phyloP scores from a whole-genome alignment of 1,140 invertebrate species.

The Camponotus vicinus region DNA sequence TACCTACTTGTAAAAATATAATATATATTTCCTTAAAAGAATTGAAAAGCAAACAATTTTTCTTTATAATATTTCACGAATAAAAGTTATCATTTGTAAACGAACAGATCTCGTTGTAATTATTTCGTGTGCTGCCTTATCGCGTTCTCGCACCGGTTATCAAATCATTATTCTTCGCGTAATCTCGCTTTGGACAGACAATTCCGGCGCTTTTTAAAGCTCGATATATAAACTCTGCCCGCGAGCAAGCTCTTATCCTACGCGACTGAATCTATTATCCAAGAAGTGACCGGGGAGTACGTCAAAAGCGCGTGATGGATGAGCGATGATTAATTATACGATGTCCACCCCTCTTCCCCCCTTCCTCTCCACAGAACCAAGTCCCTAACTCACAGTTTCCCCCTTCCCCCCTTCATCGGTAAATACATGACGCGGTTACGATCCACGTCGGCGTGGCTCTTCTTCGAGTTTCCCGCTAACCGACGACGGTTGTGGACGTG shows the following conservation, averaged over 20 bases:
- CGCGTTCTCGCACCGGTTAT: constrained; percentile 14
- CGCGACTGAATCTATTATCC: constrained; percentile 77
- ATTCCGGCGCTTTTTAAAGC: constrained; percentile 49
- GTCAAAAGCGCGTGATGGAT: constrained; percentile 80
- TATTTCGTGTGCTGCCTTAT: constrained; percentile 18
- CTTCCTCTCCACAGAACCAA: constrained; percentile 3
- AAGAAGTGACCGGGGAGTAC: constrained; percentile 74
- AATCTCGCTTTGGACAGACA: constrained; percentile 33
- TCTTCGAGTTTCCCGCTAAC: constrained; percentile 50
- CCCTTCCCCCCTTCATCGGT: constrained; percentile 25
- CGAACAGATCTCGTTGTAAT: not conserved
- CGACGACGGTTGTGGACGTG: not conserved
- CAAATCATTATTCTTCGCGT: constrained; percentile 38
- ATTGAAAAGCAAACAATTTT: not conserved
- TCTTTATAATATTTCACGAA: not conserved
- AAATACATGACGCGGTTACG: constrained; percentile 70
- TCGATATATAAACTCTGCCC: constrained; percentile 28
- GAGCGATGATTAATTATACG: constrained; percentile 84
- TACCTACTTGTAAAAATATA: not conserved
- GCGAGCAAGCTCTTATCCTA: constrained; percentile 22
- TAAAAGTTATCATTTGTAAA: not conserved
- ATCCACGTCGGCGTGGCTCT: constrained; percentile 57
- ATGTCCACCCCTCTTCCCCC: constrained; percentile 71
- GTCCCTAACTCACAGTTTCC: constrained; percentile 38
- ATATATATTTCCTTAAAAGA: not conserved